These are phyloP conservation scores for Coecobrya sp. DNA, from an alignment of 2,888 invertebrate species.

Conservation along the genomic window DNA sequence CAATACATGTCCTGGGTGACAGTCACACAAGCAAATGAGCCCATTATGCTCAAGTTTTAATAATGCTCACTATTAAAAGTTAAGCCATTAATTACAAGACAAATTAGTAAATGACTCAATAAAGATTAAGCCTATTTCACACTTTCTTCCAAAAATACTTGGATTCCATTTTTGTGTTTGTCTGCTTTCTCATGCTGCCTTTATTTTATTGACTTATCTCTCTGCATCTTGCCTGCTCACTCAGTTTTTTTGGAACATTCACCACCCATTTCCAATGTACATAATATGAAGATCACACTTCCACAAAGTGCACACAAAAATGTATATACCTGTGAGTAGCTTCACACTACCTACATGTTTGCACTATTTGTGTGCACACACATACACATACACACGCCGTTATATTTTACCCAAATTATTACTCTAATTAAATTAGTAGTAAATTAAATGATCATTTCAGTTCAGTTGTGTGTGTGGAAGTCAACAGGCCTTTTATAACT, in stretches of 20 bases:
- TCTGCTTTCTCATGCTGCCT: background rate
- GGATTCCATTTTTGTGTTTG: background rate
- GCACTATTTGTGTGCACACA: background rate
- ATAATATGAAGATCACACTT: background rate
- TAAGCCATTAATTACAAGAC: too few species aligned
- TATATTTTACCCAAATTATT: background rate
- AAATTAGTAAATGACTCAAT: too few species aligned
- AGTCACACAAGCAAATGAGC: too few species aligned
- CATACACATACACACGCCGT: background rate
- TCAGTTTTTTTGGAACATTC: background rate
- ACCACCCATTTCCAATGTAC: constrained; percentile 9
- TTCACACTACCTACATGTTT: background rate
- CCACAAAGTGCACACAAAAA: background rate
- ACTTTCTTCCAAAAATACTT: too few species aligned
- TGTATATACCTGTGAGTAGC: too few species aligned
- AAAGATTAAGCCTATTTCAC: too few species aligned
- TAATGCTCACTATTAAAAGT: too few species aligned
- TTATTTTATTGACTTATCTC: background rate
- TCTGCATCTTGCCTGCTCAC: background rate
- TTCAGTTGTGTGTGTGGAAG: too few species aligned
- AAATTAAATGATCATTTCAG: constrained; percentile 38
- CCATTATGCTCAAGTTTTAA: too few species aligned
- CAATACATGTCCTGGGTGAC: too few species aligned
- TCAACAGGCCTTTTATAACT: background rate
- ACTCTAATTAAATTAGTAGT: constrained; percentile 22